Conservation (phyloP, 2,113 vertebrate species). For the Xenopus tropicalis region UCB_Xtro_10.0 CM004446.2:71248001-71248500, state of each 20-base stretch:
- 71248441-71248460: too few species aligned
- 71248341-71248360: too few species aligned
- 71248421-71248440: too few species aligned
- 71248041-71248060: conserved; percentile 65
- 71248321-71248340: too few species aligned
- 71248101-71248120: conserved; percentile 7
- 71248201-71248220: conserved; percentile 78
- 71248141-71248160: background rate
- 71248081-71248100: background rate
- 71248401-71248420: too few species aligned
- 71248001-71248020: conserved; percentile 72
- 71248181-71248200: conserved; percentile 73
- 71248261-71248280: conserved; percentile 80
- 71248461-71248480: too few species aligned
- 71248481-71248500: too few species aligned
- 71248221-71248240: conserved; percentile 83
- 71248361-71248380: too few species aligned
- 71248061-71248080: background rate
- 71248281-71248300: conserved; percentile 70
- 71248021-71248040: conserved; percentile 85
- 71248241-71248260: conserved; percentile 83
- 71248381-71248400: too few species aligned
- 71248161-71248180: conserved; percentile 15
- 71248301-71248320: too few species aligned
- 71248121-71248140: conserved; percentile 2